Evolutionary conservation across 2,113 vertebrate species (phyloP).

Genomic region (Dasyprocta punctata): DNA sequence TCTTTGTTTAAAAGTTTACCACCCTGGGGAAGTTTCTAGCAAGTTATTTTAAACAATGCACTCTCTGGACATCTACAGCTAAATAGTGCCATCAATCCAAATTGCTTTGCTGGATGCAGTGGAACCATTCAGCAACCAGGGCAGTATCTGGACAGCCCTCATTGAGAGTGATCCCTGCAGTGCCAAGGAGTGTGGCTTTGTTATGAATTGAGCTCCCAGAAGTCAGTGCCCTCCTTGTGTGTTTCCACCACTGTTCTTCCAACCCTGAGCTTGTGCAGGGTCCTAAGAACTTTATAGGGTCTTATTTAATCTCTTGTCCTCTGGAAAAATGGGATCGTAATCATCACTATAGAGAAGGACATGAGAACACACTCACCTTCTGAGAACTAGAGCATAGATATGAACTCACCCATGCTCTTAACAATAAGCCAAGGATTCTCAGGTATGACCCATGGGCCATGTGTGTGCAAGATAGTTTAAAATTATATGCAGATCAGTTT

Average conservation of each 20-base stretch:
- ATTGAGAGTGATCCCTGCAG: background rate
- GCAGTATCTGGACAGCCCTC: background rate
- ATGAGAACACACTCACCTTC: background rate
- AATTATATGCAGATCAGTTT: background rate
- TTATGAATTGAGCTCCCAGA: accelerated
- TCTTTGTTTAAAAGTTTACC: slow-evolving; percentile 80
- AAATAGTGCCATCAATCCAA: slow-evolving; percentile 63
- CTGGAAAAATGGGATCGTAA: background rate
- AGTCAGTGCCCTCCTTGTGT: background rate
- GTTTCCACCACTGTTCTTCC: background rate
- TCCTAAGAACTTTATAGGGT: accelerated
- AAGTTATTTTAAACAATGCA: slow-evolving; percentile 54
- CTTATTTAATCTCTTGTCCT: background rate
- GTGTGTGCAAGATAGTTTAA: background rate
- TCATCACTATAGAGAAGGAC: background rate
- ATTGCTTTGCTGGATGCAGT: background rate
- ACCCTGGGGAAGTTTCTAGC: slow-evolving; percentile 64
- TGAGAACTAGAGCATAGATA: background rate
- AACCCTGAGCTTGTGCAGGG: accelerated
- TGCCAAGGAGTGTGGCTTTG: accelerated
- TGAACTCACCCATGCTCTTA: background rate
- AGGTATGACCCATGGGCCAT: accelerated
- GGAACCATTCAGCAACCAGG: background rate
- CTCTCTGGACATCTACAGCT: slow-evolving; percentile 70
- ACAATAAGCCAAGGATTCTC: background rate